Evolutionary conservation across 2,113 vertebrate genomes (phyloP).

Genomic region (Limanda limanda): DNA sequence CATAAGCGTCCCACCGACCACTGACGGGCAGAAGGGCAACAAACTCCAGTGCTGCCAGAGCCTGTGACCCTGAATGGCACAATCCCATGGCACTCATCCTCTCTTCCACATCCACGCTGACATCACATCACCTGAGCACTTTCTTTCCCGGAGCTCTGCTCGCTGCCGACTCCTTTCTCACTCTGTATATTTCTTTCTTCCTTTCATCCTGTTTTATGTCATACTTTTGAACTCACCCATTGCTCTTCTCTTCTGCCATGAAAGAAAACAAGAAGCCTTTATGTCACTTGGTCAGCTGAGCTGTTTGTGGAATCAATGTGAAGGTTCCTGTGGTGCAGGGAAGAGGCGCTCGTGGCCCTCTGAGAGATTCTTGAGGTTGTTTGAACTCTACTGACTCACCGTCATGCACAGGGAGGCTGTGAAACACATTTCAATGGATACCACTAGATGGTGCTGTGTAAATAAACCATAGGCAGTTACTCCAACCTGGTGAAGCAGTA

Average conservation of each 20-base stretch:
- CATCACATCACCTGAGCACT: constrained; percentile 65
- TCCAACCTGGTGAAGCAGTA: constrained; percentile 60
- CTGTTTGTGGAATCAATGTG: constrained; percentile 47
- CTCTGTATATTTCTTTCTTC: constrained; percentile 57
- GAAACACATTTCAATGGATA: constrained; percentile 55
- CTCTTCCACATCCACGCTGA: constrained; percentile 50
- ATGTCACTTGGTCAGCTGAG: constrained; percentile 47
- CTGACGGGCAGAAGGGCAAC: constrained; percentile 93
- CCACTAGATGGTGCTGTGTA: constrained; percentile 80
- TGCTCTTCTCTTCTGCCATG: constrained; percentile 66
- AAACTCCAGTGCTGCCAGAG: constrained; percentile 98
- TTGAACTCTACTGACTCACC: constrained; percentile 40
- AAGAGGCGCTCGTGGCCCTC: constrained; percentile 21
- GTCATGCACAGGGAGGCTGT: constrained; percentile 19
- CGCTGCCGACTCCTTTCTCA: constrained; percentile 70
- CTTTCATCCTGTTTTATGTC: constrained; percentile 63
- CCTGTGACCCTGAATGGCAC: constrained; percentile 86
- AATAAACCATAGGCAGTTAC: constrained; percentile 58
- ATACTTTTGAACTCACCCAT: constrained; percentile 60
- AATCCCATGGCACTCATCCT: constrained; percentile 29
- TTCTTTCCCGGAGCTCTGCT: constrained; percentile 62
- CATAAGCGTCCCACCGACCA: constrained; percentile 96
- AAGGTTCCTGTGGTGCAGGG: constrained; percentile 62
- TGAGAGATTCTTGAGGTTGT: constrained; percentile 42
- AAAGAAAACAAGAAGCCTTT: constrained; percentile 67